phyloP scores from a whole-genome alignment of 2,888 invertebrate species.

The Nebria salina region DNA sequence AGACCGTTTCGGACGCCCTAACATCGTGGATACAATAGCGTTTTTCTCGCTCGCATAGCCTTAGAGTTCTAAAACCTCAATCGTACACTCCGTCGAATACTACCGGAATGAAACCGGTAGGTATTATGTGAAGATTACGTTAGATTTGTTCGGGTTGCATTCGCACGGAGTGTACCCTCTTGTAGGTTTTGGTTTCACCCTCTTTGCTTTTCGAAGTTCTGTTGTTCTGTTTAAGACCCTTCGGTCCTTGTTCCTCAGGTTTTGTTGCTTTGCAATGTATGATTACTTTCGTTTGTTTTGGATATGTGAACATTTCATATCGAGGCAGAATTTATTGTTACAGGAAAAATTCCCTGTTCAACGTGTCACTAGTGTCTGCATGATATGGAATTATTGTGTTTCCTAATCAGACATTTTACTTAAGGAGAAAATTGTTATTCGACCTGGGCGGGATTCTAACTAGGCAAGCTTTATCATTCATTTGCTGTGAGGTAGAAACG shows the following conservation, averaged over 20 bases:
- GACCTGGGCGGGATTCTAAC: too few species aligned
- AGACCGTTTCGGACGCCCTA: background rate
- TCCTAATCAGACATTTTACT: too few species aligned
- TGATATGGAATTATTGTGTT: too few species aligned
- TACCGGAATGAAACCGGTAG: background rate
- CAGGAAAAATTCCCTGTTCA: too few species aligned
- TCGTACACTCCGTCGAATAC: background rate
- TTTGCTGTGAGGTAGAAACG: too few species aligned
- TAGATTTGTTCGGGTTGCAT: background rate
- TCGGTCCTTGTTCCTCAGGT: background rate
- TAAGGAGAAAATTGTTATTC: too few species aligned
- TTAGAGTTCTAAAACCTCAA: background rate
- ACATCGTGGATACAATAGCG: background rate
- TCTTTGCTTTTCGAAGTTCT: background rate
- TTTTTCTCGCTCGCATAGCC: background rate
- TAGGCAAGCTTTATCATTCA: too few species aligned
- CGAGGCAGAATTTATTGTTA: background rate
- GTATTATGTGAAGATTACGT: background rate
- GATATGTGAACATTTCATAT: background rate
- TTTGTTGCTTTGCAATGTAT: background rate
- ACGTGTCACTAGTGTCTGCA: too few species aligned
- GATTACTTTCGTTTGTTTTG: background rate
- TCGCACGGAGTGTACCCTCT: background rate
- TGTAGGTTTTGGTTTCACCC: background rate
- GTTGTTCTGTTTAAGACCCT: background rate